Percentiles rank a stretch among this genome's conserved stretches.
Conservation (phyloP, 1,140 invertebrate genomes). For the Spodoptera litura region DNA sequence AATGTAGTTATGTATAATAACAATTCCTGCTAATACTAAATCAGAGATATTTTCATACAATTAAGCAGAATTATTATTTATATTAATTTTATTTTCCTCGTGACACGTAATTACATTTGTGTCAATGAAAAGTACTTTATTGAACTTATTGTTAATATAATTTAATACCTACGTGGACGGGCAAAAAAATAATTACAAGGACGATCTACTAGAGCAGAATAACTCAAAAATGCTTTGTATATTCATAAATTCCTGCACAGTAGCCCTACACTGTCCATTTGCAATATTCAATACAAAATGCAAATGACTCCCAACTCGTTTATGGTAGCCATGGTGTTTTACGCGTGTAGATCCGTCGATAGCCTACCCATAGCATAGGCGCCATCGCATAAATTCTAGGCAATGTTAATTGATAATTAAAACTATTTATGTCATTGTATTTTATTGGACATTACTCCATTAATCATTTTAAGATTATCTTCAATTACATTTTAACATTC, state of each 20-base stretch:
- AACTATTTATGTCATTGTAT: conserved; percentile 32
- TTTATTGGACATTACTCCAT: conserved; percentile 7
- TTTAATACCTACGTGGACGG: too few species aligned
- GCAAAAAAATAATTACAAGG: background rate
- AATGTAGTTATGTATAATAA: background rate
- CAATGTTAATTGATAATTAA: conserved; percentile 43
- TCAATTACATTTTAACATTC: conserved; percentile 4
- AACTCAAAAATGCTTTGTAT: conserved; percentile 29
- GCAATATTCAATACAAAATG: conserved; percentile 47
- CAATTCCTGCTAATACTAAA: background rate
- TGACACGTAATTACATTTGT: background rate
- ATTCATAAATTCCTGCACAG: conserved; percentile 39
- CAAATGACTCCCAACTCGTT: conserved; percentile 38
- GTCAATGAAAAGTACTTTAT: background rate
- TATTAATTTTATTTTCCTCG: conserved; percentile 10
- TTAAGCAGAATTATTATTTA: background rate
- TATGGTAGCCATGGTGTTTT: conserved; percentile 41
- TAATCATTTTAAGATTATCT: conserved; percentile 1
- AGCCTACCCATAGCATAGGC: conserved; percentile 22
- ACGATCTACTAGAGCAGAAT: background rate
- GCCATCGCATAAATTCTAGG: conserved; percentile 22
- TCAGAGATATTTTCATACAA: background rate
- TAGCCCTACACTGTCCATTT: conserved; percentile 41
- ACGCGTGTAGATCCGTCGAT: conserved; percentile 42
- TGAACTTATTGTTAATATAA: background rate